Conservation (phyloP, 2,797 vertebrate species). For the Microtus californicus region DNA sequence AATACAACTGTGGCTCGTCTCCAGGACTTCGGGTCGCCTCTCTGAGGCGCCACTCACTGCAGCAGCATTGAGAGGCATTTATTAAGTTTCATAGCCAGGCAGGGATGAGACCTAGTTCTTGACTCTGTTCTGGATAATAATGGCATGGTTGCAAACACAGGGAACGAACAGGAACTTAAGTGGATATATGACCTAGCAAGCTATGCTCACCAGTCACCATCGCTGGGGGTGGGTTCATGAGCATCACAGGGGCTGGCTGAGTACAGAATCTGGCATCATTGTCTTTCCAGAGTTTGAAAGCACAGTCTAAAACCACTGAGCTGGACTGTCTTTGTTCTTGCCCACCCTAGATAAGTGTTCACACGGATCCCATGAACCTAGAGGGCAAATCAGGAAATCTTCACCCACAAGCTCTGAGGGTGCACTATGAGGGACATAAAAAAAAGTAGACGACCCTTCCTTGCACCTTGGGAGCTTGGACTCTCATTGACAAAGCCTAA, state of each 20-base stretch:
- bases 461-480: neutral
- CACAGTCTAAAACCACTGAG: neutral
- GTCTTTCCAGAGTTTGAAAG: neutral
- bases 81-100: neutral
- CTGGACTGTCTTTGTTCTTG: neutral
- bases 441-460: neutral
- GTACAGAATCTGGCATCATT: neutral
- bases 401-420: neutral
- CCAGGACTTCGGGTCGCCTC: neutral
- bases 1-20: neutral
- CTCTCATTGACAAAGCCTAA: neutral
- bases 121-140: conserved; percentile 16
- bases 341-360: conserved; percentile 11
- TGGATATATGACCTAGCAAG: neutral
- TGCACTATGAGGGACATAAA: neutral
- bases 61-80: neutral
- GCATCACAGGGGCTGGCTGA: neutral
- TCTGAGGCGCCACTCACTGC: neutral
- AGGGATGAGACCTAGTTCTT: neutral
- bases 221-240: neutral
- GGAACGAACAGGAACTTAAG: neutral
- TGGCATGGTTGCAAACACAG: neutral
- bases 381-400: neutral
- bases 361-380: neutral
- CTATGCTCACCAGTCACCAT: neutral